phyloP scores from a whole-genome alignment of 2,797 vertebrate genomes.

The Spondyliosoma cantharus region DNA sequence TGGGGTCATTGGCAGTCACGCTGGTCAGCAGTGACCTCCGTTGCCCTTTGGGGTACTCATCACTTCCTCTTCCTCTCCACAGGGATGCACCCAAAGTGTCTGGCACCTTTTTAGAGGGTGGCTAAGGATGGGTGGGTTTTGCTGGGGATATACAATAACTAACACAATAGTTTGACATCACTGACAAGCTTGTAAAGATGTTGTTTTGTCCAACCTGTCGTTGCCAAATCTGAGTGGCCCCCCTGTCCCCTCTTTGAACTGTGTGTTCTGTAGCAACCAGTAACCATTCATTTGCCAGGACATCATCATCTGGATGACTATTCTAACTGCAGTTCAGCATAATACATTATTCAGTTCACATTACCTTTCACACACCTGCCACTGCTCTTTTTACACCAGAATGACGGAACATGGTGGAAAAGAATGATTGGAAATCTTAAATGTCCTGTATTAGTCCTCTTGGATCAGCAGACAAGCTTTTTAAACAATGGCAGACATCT shows the following conservation, averaged over 20 bases:
- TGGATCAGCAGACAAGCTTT: constrained; percentile 13
- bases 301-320: constrained; percentile 33
- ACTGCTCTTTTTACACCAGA: constrained; percentile 13
- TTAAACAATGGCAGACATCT: too few species aligned
- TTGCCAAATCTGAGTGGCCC: constrained; percentile 12
- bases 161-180: constrained; percentile 13
- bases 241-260: not conserved
- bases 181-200: constrained; percentile 44
- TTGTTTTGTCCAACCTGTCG: constrained; percentile 18
- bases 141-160: constrained; percentile 12
- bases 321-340: constrained; percentile 34
- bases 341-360: constrained; percentile 44
- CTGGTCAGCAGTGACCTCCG: constrained; percentile 76
- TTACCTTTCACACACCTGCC: constrained; percentile 8
- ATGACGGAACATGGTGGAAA: not conserved
- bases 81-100: constrained; percentile 67
- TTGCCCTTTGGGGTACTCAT: constrained; percentile 74
- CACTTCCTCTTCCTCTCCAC: constrained; percentile 76
- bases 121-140: constrained; percentile 42
- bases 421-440: constrained; percentile 6
- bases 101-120: constrained; percentile 67
- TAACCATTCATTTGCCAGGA: constrained; percentile 29
- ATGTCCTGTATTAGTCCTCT: constrained; percentile 4
- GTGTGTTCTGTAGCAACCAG: constrained; percentile 27
- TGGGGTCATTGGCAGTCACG: constrained; percentile 75